These are phyloP conservation scores for Pangasius macronema DNA, from an alignment of 2,797 vertebrate genomes.

Conservation along the genomic window DNA sequence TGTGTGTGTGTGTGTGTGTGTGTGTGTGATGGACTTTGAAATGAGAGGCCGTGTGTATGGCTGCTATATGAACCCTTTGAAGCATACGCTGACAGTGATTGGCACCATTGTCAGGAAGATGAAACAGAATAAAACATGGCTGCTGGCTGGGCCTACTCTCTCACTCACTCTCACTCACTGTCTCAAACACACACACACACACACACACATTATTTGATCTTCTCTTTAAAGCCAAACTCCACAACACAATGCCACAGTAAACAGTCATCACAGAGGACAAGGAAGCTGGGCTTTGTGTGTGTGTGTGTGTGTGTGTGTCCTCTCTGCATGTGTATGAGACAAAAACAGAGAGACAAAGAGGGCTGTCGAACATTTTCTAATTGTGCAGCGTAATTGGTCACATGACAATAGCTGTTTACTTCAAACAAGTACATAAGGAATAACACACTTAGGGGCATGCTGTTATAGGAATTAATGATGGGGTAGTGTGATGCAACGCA, in stretches of 20 bases:
- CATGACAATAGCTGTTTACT: not conserved
- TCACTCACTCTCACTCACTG: constrained; percentile 24
- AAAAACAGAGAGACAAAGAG: not conserved
- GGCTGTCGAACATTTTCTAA: not conserved
- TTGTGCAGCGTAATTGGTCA: not conserved
- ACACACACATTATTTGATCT: constrained; percentile 66
- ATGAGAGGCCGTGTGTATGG: constrained; percentile 58
- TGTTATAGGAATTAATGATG: not conserved
- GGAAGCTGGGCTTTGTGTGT: constrained; percentile 24
- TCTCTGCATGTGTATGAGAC: constrained; percentile 29
- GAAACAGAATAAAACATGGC: constrained; percentile 78
- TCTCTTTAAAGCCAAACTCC: constrained; percentile 55
- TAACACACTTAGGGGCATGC: not conserved
- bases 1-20: constrained; percentile 8
- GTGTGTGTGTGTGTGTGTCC: constrained; percentile 34
- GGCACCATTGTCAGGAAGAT: constrained; percentile 73
- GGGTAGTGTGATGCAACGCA: not conserved
- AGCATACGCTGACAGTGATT: constrained; percentile 75
- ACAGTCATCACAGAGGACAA: constrained; percentile 63
- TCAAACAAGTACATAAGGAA: not conserved
- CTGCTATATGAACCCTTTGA: constrained; percentile 68
- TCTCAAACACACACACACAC: constrained; percentile 52
- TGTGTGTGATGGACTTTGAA: constrained; percentile 26
- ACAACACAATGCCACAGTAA: constrained; percentile 56
- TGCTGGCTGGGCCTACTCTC: constrained; percentile 56